phyloP scores from a whole-genome alignment of 2,888 invertebrate species.

The Pegoplata infirma region DNA sequence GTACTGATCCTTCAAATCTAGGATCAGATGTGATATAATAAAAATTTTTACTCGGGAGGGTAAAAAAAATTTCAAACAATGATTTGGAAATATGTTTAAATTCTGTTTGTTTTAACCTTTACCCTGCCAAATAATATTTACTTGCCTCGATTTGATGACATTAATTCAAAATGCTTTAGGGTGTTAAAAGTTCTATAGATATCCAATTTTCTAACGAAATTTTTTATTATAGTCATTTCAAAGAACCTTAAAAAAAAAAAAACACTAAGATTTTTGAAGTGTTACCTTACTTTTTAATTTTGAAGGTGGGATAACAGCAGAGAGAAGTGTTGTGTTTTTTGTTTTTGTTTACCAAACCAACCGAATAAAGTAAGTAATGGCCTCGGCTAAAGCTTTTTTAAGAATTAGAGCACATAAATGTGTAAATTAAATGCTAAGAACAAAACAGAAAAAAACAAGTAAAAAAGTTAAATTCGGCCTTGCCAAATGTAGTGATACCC shows the following conservation, averaged over 20 bases:
- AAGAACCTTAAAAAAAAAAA: background rate
- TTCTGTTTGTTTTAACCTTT: background rate
- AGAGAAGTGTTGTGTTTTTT: background rate
- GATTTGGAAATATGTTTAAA: no score
- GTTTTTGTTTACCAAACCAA: constrained; percentile 10
- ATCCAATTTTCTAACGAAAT: no score
- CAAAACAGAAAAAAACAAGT: background rate
- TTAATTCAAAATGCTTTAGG: no score
- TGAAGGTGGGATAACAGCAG: background rate
- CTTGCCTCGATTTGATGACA: no score
- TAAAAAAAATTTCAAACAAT: no score
- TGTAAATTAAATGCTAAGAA: constrained; percentile 54
- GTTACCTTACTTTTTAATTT: background rate
- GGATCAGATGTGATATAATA: no score
- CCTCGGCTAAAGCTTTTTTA: constrained; percentile 45
- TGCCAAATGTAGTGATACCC: no score
- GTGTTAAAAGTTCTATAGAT: no score
- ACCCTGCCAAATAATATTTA: background rate
- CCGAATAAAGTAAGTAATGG: constrained; percentile 45
- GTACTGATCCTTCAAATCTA: no score
- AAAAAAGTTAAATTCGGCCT: no score
- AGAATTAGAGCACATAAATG: constrained; percentile 57
- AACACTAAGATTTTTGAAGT: constrained; percentile 16
- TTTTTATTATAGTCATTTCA: no score
- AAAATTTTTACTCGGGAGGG: no score